These are phyloP conservation scores for Nothobranchius furzeri DNA, from an alignment of 2,113 vertebrate species.

Conservation along the genomic window DNA sequence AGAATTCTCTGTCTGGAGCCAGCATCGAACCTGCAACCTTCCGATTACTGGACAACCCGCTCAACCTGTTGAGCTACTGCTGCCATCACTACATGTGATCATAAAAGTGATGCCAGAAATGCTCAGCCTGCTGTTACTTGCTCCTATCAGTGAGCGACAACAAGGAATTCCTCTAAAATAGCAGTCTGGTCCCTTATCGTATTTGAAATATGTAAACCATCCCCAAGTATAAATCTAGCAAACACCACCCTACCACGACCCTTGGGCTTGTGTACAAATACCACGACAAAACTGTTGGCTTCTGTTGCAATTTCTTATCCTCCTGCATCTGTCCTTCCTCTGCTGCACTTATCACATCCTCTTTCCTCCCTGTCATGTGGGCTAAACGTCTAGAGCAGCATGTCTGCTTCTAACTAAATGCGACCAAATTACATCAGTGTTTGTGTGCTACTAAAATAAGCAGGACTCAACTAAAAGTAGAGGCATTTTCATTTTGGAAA, in stretches of 20 bases:
- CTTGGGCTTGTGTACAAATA: constrained; percentile 51
- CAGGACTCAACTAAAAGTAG: background rate
- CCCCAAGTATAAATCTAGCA: constrained; percentile 47
- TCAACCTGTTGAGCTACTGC: no score
- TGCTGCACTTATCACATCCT: constrained; percentile 57
- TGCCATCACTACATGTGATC: background rate
- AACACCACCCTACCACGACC: constrained; percentile 51
- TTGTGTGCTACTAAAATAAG: background rate
- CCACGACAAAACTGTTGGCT: constrained; percentile 47
- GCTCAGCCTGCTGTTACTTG: background rate
- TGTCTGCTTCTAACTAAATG: constrained; percentile 26
- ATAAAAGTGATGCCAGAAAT: constrained; percentile 21
- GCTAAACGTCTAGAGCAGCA: constrained; percentile 34
- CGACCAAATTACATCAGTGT: constrained; percentile 39
- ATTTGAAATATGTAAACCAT: constrained; percentile 68
- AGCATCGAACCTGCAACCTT: no score
- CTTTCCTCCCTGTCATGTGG: constrained; percentile 48
- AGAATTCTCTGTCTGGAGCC: no score
- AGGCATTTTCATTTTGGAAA: no score
- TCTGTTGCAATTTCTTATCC: constrained; percentile 61
- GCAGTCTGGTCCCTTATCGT: constrained; percentile 55
- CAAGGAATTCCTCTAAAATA: constrained; percentile 57
- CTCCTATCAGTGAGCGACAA: constrained; percentile 43
- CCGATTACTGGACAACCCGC: no score
- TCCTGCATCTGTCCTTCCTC: constrained; percentile 42